Percentiles rank a stretch among this genome's conserved stretches.
Conservation (phyloP, 37 sponge, comb jelly and placozoan species). For the Crambe crambe region DNA sequence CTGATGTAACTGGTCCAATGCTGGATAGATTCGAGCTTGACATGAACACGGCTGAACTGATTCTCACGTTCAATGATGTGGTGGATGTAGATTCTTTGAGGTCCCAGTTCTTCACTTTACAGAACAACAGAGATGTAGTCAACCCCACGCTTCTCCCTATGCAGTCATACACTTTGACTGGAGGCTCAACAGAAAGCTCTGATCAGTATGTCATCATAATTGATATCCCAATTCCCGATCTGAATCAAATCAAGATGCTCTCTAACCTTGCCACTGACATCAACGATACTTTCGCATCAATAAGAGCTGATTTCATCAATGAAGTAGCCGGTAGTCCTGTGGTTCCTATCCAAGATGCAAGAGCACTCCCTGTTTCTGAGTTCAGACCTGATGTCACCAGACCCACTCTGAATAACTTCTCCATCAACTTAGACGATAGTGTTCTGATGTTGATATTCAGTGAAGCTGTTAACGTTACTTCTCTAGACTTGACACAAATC, state of each 20-base stretch:
- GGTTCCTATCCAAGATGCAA: constrained; percentile 45
- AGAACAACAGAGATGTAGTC: constrained; percentile 40
- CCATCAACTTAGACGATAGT: constrained; percentile 55
- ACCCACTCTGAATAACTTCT: constrained; percentile 64
- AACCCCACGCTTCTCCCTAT: constrained; percentile 25
- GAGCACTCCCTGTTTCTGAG: constrained; percentile 48
- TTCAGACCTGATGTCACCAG: constrained; percentile 76
- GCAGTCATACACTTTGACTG: constrained; percentile 46
- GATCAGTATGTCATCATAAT: constrained; percentile 73
- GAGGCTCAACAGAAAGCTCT: constrained; percentile 52
- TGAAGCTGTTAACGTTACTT: constrained; percentile 85
- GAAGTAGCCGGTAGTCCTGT: constrained; percentile 74
- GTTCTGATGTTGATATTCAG: constrained; percentile 73
- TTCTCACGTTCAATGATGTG: constrained; percentile 82
- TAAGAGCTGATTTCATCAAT: constrained; percentile 61
- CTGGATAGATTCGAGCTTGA: constrained; percentile 74
- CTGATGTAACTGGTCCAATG: constrained; percentile 68
- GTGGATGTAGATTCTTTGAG: constrained; percentile 56
- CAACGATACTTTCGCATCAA: constrained; percentile 71
- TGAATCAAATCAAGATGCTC: constrained; percentile 82
- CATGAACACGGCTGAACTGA: constrained; percentile 75
- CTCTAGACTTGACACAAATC: constrained; percentile 65
- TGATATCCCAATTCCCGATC: constrained; percentile 50
- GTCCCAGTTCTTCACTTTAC: constrained; percentile 73
- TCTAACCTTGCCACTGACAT: constrained; percentile 68